These are phyloP conservation scores for Drosophila willistoni DNA, from an alignment of 1,140 invertebrate species.

Conservation along the genomic window DNA sequence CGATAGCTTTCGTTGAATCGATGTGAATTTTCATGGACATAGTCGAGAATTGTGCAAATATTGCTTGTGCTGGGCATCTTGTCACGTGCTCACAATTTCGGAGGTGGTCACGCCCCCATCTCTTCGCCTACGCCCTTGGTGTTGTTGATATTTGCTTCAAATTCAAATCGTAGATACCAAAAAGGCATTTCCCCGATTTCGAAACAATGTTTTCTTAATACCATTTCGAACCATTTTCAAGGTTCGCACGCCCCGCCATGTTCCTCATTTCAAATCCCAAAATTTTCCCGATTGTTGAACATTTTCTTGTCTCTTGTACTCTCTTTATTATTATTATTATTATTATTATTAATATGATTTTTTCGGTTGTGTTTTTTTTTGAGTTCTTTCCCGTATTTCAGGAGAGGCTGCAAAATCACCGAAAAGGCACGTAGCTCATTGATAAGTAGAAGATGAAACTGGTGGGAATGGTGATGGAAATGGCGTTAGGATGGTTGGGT, in stretches of 20 bases:
- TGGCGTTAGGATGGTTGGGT: conserved; percentile 8
- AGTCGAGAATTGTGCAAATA: no score
- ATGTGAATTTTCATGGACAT: no score
- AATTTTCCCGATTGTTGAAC: conserved; percentile 27
- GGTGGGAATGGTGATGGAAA: conserved; percentile 32
- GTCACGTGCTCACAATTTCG: no score
- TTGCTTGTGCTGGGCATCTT: no score
- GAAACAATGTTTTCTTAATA: neutral
- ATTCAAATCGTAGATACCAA: no score
- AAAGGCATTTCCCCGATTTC: neutral
- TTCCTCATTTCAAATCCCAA: neutral
- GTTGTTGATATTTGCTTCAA: no score
- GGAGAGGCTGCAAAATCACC: conserved; percentile 75
- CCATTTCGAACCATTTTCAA: conserved; percentile 9
- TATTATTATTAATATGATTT: conserved; percentile 41
- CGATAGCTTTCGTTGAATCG: no score
- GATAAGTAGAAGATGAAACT: conserved; percentile 47
- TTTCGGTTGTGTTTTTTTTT: conserved; percentile 29
- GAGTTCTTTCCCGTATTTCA: neutral
- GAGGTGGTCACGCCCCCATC: no score
- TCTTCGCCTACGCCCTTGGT: no score
- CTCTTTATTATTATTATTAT: conserved; percentile 58
- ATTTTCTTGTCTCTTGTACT: conserved; percentile 37
- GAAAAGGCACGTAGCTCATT: conserved; percentile 78
- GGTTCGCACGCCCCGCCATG: conserved; percentile 20